Evolutionary conservation across 2,888 invertebrate genomes (phyloP), one percentile per base, ranked within the genome.

Genomic region (Eupithecia centaureata): DNA sequence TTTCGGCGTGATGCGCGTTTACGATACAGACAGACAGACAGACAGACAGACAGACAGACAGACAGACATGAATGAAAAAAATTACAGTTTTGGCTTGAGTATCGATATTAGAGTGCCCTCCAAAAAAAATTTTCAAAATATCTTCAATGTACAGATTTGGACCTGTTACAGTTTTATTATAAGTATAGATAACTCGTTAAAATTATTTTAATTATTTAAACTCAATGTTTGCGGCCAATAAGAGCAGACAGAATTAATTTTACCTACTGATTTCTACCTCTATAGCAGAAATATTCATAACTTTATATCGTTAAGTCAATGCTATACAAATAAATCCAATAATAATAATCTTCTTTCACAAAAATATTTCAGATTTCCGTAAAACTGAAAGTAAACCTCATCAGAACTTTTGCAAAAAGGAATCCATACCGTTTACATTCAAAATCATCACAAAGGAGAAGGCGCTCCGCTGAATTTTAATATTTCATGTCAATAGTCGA

Each of bases 401-500:
- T 57, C 57, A 32, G 5, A 57, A 13, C 57, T 25, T 38, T 38
- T 25, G 13, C 30, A 33, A 59, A 60, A 60, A 60, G 60, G 42
- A 60, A 42, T 59, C 60, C 60, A 58, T 42, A 42, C 60, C 27
- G 60, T 60, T 60, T 60, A 60, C 38, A 42, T 65, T 63, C 63
- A 66, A 51, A 67, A 64, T 60, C 70, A 58, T 63, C 64, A 61
- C 72, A 72, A 72, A 67, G 66, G 61, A 12, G 15, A 33, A 38
- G 57, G 70, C 67, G 76, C 74, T 76, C 71, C 63, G 74, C 61
- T 68, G 73, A 73, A 72, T 74, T 77, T 77, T 77, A 77, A 77
- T 77, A 77, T 75, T 75, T 75, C 73, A 64, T 71, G 73, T 76
- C 76, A 76, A 77, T 77, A 76, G 75, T 63, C 65, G 63, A 70